Conservation (phyloP, 2,888 invertebrate genomes). For the Abrostola triplasia region DNA sequence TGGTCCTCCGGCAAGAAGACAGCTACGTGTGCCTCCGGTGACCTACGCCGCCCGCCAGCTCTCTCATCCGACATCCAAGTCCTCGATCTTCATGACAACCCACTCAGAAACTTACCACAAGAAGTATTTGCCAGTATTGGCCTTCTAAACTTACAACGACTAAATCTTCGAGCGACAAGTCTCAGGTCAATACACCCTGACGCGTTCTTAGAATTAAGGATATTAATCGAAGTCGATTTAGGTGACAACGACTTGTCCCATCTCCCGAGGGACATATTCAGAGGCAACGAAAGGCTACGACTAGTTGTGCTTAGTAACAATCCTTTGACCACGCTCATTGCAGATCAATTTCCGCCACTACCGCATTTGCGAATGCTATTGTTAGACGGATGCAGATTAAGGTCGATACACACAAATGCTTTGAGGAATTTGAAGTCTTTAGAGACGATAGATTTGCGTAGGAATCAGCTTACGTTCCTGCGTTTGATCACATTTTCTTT, state of each 20-base stretch:
- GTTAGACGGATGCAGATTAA: constrained; percentile 93
- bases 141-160: constrained; percentile 94
- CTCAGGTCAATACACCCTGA: constrained; percentile 93
- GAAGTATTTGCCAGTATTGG: constrained; percentile 94
- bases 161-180: constrained; percentile 93
- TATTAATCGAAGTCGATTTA: constrained; percentile 95
- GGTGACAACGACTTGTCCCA: constrained; percentile 93
- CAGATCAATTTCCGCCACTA: constrained; percentile 94
- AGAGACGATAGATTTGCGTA: constrained; percentile 93
- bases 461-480: constrained; percentile 92
- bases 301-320: constrained; percentile 94
- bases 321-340: constrained; percentile 91
- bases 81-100: constrained; percentile 94
- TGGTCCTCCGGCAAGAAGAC: constrained; percentile 97
- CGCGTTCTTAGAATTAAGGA: constrained; percentile 95
- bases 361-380: constrained; percentile 94
- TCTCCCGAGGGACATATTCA: constrained; percentile 93
- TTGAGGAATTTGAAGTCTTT: constrained; percentile 92
- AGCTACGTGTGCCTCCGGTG: constrained; percentile 94
- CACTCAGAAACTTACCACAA: constrained; percentile 91
- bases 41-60: constrained; percentile 93
- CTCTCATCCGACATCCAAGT: constrained; percentile 89
- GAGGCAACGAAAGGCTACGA: constrained; percentile 94
- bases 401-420: constrained; percentile 92
- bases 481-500: constrained; percentile 90